Evolutionary conservation across 2,888 invertebrate species (phyloP).

Genomic region (Dioctria rufipes): DNA sequence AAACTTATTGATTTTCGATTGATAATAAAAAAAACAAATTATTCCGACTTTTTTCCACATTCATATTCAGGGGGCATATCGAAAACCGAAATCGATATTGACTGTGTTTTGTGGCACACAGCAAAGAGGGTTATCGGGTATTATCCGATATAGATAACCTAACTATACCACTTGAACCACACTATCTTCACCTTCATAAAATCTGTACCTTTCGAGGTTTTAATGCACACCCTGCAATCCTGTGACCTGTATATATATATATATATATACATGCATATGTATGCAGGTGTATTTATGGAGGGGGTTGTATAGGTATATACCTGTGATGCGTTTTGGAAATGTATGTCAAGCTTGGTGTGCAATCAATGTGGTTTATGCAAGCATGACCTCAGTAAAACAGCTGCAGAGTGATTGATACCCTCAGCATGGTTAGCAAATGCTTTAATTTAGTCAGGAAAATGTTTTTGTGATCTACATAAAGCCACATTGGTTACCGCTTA

Average conservation of each 20-base stretch:
- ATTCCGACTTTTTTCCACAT: conserved; percentile 13
- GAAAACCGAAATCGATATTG: conserved; percentile 21
- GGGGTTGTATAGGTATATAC: neutral
- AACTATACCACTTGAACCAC: no score
- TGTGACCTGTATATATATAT: no score
- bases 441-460: conserved; percentile 13
- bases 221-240: no score
- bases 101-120: neutral
- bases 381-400: neutral
- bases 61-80: neutral
- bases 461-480: neutral
- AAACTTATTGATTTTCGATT: neutral
- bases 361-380: neutral
- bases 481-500: conserved; percentile 12
- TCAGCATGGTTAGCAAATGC: neutral
- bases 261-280: no score
- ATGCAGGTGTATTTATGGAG: no score
- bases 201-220: no score
- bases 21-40: conserved; percentile 6
- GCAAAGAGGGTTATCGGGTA: neutral
- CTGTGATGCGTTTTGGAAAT: neutral
- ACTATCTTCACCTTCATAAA: no score
- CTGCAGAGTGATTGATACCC: conserved; percentile 25
- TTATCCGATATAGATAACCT: neutral
- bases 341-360: conserved; percentile 1